Conservation (phyloP, 2,113 vertebrate genomes). For the Mobula birostris region DNA sequence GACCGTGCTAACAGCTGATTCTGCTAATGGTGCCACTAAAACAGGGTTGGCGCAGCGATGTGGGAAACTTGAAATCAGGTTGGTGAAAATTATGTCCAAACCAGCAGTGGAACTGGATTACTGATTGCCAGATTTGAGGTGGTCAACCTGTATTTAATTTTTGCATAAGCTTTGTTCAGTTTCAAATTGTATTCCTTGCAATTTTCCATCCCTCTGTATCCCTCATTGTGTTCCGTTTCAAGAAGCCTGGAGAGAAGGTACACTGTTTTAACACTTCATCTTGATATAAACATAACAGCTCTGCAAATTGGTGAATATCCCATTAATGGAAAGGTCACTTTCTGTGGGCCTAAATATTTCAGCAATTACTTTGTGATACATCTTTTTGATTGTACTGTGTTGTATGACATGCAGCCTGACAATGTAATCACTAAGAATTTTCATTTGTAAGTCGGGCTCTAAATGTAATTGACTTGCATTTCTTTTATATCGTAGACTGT, state of each 20-base stretch:
- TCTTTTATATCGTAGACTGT: conserved; percentile 65
- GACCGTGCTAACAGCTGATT: no score
- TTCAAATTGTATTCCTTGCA: neutral
- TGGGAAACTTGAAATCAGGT: no score
- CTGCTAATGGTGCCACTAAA: no score
- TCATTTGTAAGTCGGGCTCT: neutral
- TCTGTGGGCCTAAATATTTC: neutral
- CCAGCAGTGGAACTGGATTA: no score
- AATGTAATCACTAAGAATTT: neutral
- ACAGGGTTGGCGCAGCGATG: no score
- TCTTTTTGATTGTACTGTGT: no score
- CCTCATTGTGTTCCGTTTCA: neutral
- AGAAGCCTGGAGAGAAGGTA: neutral
- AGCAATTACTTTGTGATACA: neutral
- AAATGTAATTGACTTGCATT: neutral
- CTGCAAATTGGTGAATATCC: neutral
- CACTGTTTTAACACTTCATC: neutral
- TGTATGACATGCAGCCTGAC: neutral
- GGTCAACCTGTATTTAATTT: neutral
- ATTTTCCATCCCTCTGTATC: neutral
- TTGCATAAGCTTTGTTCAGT: neutral
- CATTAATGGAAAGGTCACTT: neutral
- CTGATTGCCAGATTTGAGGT: no score
- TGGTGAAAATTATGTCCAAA: no score
- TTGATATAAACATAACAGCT: neutral